Evolutionary conservation across 2,888 invertebrate species (phyloP), one percentile per base, ranked within the genome.

Genomic region (Halictus quadricinctus): DNA sequence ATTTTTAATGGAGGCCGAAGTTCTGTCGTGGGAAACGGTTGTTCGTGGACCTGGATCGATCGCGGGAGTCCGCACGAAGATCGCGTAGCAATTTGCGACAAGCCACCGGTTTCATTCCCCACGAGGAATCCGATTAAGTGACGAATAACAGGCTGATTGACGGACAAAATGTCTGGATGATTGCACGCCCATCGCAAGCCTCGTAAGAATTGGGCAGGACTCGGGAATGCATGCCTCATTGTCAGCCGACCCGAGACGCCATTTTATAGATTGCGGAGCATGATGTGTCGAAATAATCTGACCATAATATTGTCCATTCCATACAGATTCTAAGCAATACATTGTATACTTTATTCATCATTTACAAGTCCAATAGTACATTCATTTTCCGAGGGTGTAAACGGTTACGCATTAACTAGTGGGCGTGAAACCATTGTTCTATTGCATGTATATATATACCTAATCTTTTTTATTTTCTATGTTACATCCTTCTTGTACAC

Each of bases 41-140:
- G 70, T 73, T 69, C 85, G 78, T 64, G 72, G 50, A 58, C 78
- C 69, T 60, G 77, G 46, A 43, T 84, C 85, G 76, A 80, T 80
- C 70, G 64, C n/a, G 29, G 10, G 72, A 29, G 43, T 48, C 72
- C 74, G 64, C 75, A 7, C 60, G 54, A 79, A 64, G 64, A 81
- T 66, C 80, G 77, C 76, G 41, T 36, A 64, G 58, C 72, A 46
- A 41, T 78, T 75, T 77, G 46, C 74, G 74, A 78, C 70, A 66
- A 77, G 74, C 36, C 78, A 80, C 60, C 76, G 81, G 79, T 82
- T 85, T 88, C 82, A 80, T 84, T 85, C 75, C 66, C 83, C 74
- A 58, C 60, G 79, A 72, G 85, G 80, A 81, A 80, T 80, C 77
- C 80, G 79, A 82, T 85, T 80, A 81, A 73, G 81, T 81, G 85